phyloP scores from a whole-genome alignment of 2,888 invertebrate genomes.

The Caenorhabditis sp. region DNA sequence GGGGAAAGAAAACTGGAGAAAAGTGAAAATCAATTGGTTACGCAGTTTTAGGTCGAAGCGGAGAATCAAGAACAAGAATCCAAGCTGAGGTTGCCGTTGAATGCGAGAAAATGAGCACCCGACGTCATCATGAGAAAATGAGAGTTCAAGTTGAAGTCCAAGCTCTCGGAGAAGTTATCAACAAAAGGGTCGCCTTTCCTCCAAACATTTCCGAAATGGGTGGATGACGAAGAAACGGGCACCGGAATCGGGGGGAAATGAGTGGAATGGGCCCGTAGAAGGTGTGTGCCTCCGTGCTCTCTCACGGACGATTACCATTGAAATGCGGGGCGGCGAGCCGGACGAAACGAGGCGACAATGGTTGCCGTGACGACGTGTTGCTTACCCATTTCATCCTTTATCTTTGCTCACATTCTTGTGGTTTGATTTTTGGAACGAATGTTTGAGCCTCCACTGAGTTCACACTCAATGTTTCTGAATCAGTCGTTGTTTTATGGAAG shows the following conservation, averaged over 20 bases:
- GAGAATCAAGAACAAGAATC: conserved; percentile 17
- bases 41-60: neutral
- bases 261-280: no score
- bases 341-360: conserved; percentile 19
- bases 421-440: neutral
- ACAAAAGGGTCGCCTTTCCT: no score
- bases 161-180: no score
- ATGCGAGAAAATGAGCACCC: no score
- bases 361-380: conserved; percentile 48
- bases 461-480: no score
- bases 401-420: conserved; percentile 11
- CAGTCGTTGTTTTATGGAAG: no score
- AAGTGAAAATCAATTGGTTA: conserved; percentile 10
- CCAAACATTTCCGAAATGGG: no score
- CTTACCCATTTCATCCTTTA: conserved; percentile 37
- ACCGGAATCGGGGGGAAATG: no score
- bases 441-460: no score
- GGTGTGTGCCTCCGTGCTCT: conserved; percentile 24
- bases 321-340: conserved; percentile 44
- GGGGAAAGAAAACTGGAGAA: neutral
- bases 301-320: conserved; percentile 53
- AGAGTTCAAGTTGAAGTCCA: no score
- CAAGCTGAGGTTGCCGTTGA: conserved; percentile 13
- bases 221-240: no score
- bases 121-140: no score